A percentile compares a stretch with the other conserved stretches of the same genome.
Evolutionary conservation across 2,113 vertebrate genomes (phyloP).

Genomic region (Orthonyx spaldingii): DNA sequence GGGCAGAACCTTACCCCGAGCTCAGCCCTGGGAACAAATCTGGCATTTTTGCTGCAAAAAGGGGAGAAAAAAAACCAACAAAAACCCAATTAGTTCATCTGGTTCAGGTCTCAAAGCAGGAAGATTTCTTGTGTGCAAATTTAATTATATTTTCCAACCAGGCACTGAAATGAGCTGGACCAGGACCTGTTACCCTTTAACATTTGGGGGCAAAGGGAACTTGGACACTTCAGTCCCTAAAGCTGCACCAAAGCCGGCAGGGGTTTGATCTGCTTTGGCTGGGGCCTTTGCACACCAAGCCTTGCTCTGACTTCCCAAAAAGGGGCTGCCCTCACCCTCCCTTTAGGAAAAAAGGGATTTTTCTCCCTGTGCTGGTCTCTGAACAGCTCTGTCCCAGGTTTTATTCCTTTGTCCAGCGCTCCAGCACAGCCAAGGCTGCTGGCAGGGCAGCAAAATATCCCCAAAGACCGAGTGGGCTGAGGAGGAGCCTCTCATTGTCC

Average conservation of each 20-base stretch:
- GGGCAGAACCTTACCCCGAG: background rate
- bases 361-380: too few relatives aligned
- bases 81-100: background rate
- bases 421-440: background rate
- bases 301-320: background rate
- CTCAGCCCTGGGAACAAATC: conserved; percentile 25
- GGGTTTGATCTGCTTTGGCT: background rate
- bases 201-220: background rate
- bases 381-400: too few relatives aligned
- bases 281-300: background rate
- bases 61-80: background rate
- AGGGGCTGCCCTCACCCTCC: background rate
- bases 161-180: background rate
- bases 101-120: conserved; percentile 19
- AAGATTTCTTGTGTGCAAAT: background rate
- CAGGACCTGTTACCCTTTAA: background rate
- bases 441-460: background rate
- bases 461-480: background rate
- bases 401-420: background rate
- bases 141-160: conserved; percentile 1
- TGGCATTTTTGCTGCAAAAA: background rate
- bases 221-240: background rate
- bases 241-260: background rate
- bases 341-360: background rate
- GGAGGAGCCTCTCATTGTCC: background rate